Conservation (phyloP, 2,797 vertebrate species). For the Enteromius fasciolatus region DNA sequence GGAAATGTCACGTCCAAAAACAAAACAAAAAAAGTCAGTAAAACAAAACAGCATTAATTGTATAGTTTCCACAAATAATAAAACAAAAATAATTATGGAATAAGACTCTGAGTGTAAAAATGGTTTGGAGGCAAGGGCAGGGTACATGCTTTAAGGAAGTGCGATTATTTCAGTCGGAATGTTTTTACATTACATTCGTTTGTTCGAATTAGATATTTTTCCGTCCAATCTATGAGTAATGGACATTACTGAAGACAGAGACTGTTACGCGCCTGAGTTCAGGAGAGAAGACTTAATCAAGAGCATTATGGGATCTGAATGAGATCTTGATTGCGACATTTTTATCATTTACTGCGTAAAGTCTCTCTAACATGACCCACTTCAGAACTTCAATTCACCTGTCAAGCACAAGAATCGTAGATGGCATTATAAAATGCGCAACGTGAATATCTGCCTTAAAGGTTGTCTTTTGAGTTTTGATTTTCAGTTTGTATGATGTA, state of each 20-base stretch:
- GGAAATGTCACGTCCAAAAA: constrained; percentile 79
- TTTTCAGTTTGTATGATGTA: neutral
- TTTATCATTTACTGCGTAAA: neutral
- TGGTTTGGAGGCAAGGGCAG: constrained; percentile 50
- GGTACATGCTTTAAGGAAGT: constrained; percentile 32
- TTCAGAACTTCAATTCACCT: neutral
- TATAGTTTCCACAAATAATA: constrained; percentile 62
- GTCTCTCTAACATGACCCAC: constrained; percentile 1
- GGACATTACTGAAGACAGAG: neutral
- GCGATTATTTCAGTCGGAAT: constrained; percentile 60
- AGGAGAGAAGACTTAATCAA: neutral
- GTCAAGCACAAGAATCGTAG: neutral
- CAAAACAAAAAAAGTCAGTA: constrained; percentile 59
- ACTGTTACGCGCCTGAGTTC: neutral
- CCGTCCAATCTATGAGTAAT: neutral
- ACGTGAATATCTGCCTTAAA: neutral
- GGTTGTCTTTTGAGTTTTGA: neutral
- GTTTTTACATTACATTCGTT: constrained; percentile 64
- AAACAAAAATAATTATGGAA: constrained; percentile 47
- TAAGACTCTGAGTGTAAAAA: constrained; percentile 55
- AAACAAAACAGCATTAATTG: constrained; percentile 64
- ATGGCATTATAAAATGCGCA: neutral
- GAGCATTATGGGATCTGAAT: neutral
- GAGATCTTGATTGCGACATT: neutral
- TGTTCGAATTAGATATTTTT: constrained; percentile 38